Percentiles rank a stretch among this genome's conserved stretches.
Conservation (phyloP, 2,797 vertebrate genomes). For the Moxostoma hubbsi region DNA sequence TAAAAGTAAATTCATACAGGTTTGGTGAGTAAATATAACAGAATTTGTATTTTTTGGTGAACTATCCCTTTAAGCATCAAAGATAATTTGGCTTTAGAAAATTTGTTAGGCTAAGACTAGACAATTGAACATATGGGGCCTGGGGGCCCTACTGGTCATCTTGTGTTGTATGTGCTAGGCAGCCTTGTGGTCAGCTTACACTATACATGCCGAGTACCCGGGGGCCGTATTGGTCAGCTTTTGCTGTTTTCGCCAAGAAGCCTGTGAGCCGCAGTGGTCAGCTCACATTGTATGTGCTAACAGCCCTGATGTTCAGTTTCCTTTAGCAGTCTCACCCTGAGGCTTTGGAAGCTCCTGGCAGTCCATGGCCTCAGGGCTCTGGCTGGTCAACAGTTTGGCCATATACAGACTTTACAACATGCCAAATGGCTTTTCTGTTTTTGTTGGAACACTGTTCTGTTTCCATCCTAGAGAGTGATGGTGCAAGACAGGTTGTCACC, state of each 20-base stretch:
- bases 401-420: background rate
- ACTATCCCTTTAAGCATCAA: too few species aligned
- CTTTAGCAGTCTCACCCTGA: constrained; percentile 4
- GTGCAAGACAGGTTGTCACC: background rate
- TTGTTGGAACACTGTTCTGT: background rate
- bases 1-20: too few species aligned
- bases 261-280: background rate
- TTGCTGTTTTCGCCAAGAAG: background rate
- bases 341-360: constrained; percentile 14
- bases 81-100: background rate
- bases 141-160: background rate
- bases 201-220: background rate
- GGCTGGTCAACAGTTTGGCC: background rate
- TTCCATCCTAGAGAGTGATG: background rate
- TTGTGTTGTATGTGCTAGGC: background rate
- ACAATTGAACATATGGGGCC: too few species aligned
- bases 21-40: background rate
- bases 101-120: background rate
- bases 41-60: too few species aligned
- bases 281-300: background rate
- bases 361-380: background rate
- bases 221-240: background rate
- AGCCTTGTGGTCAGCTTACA: background rate
- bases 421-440: constrained; percentile 6
- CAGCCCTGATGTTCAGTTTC: background rate